Evolutionary conservation across 2,888 invertebrate genomes (phyloP).

Genomic region (Tenthredo distinguenda): DNA sequence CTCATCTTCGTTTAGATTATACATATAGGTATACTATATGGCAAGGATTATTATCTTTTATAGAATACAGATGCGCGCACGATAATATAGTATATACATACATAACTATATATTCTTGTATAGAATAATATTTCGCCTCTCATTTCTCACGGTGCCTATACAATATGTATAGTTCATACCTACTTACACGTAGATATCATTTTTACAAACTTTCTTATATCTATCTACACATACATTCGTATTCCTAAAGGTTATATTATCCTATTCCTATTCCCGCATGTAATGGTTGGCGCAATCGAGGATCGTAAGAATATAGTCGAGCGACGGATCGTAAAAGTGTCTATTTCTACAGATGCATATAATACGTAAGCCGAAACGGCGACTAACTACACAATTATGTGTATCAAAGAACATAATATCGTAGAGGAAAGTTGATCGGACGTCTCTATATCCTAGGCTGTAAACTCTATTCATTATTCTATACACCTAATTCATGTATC

Average conservation of each 20-base stretch:
- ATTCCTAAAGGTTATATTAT: slow-evolving; percentile 23
- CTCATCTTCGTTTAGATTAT: background rate
- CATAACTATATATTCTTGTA: background rate
- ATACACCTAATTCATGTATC: background rate
- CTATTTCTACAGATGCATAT: background rate
- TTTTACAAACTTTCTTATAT: slow-evolving; percentile 1
- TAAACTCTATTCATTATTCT: background rate
- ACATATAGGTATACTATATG: too few species aligned
- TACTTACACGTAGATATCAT: background rate
- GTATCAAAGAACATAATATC: slow-evolving; percentile 15
- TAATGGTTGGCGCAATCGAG: slow-evolving; percentile 26
- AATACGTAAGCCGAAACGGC: background rate
- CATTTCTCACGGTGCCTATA: slow-evolving; percentile 9
- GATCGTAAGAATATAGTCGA: background rate
- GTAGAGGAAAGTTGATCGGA: slow-evolving; percentile 18
- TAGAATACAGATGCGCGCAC: background rate
- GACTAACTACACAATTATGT: background rate
- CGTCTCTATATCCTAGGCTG: slow-evolving; percentile 10
- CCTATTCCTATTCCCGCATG: slow-evolving; percentile 17
- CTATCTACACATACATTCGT: background rate
- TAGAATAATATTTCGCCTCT: slow-evolving; percentile 4
- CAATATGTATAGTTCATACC: background rate
- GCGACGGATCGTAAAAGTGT: background rate
- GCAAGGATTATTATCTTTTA: background rate
- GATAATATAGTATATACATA: background rate